These are phyloP conservation scores for Drosophila pachea DNA, from an alignment of 1,140 invertebrate species.

Conservation along the genomic window DNA sequence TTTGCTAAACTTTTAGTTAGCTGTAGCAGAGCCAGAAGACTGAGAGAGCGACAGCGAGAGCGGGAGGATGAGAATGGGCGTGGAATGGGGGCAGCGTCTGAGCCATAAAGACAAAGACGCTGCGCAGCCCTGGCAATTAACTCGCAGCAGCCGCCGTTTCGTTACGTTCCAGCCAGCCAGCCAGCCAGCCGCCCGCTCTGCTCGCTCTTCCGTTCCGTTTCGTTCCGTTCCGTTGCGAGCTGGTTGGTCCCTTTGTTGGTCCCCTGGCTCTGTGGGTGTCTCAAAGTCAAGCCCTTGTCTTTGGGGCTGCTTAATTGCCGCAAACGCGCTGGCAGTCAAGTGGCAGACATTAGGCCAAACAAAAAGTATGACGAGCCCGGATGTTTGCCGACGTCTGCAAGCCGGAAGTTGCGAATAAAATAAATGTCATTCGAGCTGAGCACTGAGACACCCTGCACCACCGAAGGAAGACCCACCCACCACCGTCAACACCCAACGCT, in stretches of 20 bases:
- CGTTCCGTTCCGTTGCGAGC: slow-evolving; percentile 1
- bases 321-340: slow-evolving; percentile 76
- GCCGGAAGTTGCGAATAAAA: slow-evolving; percentile 75
- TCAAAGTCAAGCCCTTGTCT: slow-evolving; percentile 66
- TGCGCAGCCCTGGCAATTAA: slow-evolving; percentile 59
- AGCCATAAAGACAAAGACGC: slow-evolving; percentile 47
- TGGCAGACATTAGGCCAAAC: slow-evolving; percentile 72
- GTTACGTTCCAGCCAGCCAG: slow-evolving; percentile 17
- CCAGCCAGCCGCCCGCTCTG: not conserved
- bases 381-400: slow-evolving; percentile 72
- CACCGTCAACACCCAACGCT: not conserved
- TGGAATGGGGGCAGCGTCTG: not conserved
- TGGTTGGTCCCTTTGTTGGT: slow-evolving; percentile 14
- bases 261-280: slow-evolving; percentile 30
- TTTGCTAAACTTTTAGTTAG: too few relatives aligned
- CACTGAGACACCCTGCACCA: not conserved
- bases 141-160: slow-evolving; percentile 39
- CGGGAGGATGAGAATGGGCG: not conserved
- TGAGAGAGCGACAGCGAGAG: not conserved
- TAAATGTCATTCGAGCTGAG: slow-evolving; percentile 64
- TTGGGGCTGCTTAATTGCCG: slow-evolving; percentile 69
- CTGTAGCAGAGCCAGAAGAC: not conserved
- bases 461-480: not conserved
- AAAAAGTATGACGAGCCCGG: slow-evolving; percentile 73
- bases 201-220: not conserved